Evolutionary conservation across 2,797 vertebrate genomes (phyloP).

Genomic region (Cetoscarus ocellatus): DNA sequence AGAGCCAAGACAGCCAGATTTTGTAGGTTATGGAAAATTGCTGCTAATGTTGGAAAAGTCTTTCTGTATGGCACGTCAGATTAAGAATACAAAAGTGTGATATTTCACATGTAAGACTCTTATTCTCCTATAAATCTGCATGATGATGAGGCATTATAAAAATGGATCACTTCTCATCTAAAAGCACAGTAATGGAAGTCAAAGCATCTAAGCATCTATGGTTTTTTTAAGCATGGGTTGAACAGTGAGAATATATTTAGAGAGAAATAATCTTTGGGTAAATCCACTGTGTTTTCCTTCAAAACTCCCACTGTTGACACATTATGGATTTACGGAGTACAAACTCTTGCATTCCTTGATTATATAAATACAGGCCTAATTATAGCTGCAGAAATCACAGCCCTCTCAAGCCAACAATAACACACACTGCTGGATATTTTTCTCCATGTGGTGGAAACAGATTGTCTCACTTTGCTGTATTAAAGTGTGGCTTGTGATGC

Average conservation of each 20-base stretch:
- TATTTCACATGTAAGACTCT: too few relatives aligned
- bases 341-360: slow-evolving; percentile 9
- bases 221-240: slow-evolving; percentile 16
- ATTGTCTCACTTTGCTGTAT: slow-evolving; percentile 15
- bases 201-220: background rate
- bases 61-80: too few relatives aligned
- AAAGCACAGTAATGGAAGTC: background rate
- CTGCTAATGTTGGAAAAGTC: too few relatives aligned
- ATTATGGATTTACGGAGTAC: slow-evolving; percentile 9
- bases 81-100: too few relatives aligned
- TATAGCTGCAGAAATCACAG: slow-evolving; percentile 13
- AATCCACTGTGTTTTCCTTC: background rate
- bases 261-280: slow-evolving; percentile 1
- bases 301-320: slow-evolving; percentile 1
- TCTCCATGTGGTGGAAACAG: background rate
- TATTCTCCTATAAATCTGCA: too few relatives aligned
- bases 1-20: too few relatives aligned
- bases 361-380: slow-evolving; percentile 9
- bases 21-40: too few relatives aligned
- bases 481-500: slow-evolving; percentile 7
- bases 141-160: slow-evolving; percentile 15
- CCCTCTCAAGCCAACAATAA: slow-evolving; percentile 17
- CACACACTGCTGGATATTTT: slow-evolving; percentile 12
- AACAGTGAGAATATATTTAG: background rate
- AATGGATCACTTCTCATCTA: slow-evolving; percentile 13